These are phyloP conservation scores for Tinea trinotella DNA, from an alignment of 2,888 invertebrate species.

Conservation along the genomic window DNA sequence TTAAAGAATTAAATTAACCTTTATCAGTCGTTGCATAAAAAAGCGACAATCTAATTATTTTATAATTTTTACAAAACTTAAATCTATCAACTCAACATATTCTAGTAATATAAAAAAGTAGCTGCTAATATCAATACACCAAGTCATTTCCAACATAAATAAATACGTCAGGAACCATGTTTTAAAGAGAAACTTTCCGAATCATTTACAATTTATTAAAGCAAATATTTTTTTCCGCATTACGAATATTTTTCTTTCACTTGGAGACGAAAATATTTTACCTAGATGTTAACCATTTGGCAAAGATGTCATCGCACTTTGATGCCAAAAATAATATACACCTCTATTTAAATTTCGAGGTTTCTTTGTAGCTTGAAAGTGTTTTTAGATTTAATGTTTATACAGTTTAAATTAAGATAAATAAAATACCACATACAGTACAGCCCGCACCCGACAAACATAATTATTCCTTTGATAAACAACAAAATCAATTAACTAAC, in stretches of 20 bases:
- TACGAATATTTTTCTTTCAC: neutral
- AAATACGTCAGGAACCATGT: neutral
- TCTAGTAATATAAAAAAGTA: neutral
- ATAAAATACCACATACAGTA: no score
- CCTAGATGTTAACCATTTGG: slow-evolving; percentile 12
- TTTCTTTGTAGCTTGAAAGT: no score
- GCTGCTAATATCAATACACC: neutral
- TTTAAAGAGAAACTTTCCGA: neutral
- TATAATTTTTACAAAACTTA: neutral
- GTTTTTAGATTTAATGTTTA: no score
- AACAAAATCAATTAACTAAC: no score
- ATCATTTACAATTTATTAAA: neutral
- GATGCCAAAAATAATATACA: slow-evolving; percentile 8
- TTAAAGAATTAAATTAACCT: no score
- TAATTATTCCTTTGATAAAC: no score
- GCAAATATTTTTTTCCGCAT: neutral
- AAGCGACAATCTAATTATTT: no score
- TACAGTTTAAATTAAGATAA: no score
- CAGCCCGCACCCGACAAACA: no score
- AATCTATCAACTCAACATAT: neutral
- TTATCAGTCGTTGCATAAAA: no score
- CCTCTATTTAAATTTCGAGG: neutral
- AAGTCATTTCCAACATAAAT: neutral
- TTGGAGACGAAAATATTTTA: neutral
- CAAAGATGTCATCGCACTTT: slow-evolving; percentile 10